Percentiles rank a stretch among this genome's conserved stretches.
Conservation (phyloP, 64 coral and sea anemone species). For the Montipora foliosa region DNA sequence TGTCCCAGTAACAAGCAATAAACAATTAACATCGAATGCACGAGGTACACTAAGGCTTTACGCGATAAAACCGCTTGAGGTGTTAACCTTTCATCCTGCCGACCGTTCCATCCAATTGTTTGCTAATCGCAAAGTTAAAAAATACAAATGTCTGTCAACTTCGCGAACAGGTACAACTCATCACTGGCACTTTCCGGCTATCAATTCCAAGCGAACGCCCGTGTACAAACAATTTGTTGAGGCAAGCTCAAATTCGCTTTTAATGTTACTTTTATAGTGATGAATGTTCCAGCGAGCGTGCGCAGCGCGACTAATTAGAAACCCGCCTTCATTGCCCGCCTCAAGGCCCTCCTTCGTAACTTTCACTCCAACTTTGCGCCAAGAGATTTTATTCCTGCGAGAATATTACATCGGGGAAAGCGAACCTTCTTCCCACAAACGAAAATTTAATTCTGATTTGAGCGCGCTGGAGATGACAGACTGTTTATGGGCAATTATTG, state of each 20-base stretch:
- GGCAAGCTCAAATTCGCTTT: slow-evolving; percentile 76
- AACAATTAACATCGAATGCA: slow-evolving; percentile 97
- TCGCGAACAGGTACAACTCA: slow-evolving; percentile 25
- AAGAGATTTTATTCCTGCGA: slow-evolving; percentile 66
- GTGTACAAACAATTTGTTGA: slow-evolving; percentile 80
- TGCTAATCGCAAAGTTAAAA: slow-evolving; percentile 29
- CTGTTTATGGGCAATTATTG: slow-evolving; percentile 93
- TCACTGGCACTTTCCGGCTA: slow-evolving; percentile 72
- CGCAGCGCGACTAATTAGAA: slow-evolving; percentile 80
- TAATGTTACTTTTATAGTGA: slow-evolving; percentile 82
- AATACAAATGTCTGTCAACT: slow-evolving; percentile 30
- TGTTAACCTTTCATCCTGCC: slow-evolving; percentile 99
- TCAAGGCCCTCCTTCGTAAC: slow-evolving; percentile 69
- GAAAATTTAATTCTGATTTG: slow-evolving; percentile 55
- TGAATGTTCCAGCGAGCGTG: slow-evolving; percentile 53
- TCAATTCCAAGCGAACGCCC: slow-evolving; percentile 53
- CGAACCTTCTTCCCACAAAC: slow-evolving; percentile 38
- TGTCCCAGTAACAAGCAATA: slow-evolving; percentile 94
- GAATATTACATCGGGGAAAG: slow-evolving; percentile 10
- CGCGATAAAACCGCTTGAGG: slow-evolving; percentile 79
- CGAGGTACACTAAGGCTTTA: slow-evolving; percentile 87
- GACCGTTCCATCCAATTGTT: slow-evolving; percentile 72
- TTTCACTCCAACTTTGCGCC: slow-evolving; percentile 60
- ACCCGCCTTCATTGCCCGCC: slow-evolving; percentile 90
- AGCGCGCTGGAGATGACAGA: slow-evolving; percentile 57